These are phyloP conservation scores for Passer domesticus DNA, from an alignment of 2,113 vertebrate genomes.

Conservation along the genomic window DNA sequence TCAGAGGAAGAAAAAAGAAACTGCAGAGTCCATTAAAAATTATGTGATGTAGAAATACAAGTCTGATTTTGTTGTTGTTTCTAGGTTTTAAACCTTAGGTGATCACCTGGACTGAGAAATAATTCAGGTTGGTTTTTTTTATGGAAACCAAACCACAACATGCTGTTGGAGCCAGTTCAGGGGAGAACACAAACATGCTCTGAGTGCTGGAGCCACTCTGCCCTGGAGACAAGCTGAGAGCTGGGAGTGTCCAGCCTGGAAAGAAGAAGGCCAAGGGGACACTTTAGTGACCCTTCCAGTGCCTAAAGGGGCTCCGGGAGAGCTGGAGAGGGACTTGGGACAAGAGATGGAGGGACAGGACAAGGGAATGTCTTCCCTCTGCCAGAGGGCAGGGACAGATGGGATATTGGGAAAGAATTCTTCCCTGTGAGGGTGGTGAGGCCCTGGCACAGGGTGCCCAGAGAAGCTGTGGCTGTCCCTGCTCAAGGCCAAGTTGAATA, in stretches of 20 bases:
- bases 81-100: background rate
- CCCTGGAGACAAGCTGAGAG: background rate
- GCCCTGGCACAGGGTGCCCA: rapidly evolving
- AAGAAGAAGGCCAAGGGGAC: background rate
- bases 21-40: background rate
- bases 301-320: background rate
- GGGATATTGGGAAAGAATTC: background rate
- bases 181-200: background rate
- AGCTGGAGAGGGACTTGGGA: background rate
- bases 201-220: background rate
- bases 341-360: background rate
- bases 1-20: background rate
- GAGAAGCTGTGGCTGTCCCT: background rate
- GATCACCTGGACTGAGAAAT: background rate
- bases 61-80: background rate
- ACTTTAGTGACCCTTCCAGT: background rate
- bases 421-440: rapidly evolving
- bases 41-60: background rate
- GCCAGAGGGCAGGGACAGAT: background rate
- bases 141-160: background rate
- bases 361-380: background rate
- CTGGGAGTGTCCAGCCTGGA: background rate
- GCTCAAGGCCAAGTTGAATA: rapidly evolving
- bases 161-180: background rate
- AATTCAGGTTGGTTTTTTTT: background rate